Evolutionary conservation across 2,797 vertebrate genomes (phyloP), one percentile per base, ranked within the genome.

Genomic region (Pseudomugil gertrudae): DNA sequence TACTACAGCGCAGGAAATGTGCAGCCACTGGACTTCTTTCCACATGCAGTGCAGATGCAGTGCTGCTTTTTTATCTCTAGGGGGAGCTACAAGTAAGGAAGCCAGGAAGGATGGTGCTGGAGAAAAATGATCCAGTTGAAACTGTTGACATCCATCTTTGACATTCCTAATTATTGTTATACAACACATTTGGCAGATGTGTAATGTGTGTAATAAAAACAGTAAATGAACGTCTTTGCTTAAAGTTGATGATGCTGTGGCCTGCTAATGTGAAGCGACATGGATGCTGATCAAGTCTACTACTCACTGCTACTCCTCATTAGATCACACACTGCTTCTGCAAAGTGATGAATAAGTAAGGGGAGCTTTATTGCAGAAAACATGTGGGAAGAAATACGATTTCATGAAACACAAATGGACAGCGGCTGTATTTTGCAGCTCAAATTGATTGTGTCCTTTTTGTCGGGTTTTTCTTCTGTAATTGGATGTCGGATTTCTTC

Each of bases 401-500:
- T 76, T 74, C 1, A 50, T 51, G 27, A 72, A 69, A 66, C 27
- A 52, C 52, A 71, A 62, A 76, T 40, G 1, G 43, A 69, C 58
- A 78, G 61, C 45, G 74, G 78, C 68, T 68, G 79, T 82, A 84
- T 78, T 86, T 81, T 81, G 77, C 0, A 21, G 50, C 56, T 81
- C 48, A 17, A 69, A 87, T 86, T 84, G 89, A 88, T 89, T 78
- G 64, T 69, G 70, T 47, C 54, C 78, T 83, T 70, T 63, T 57
- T 73, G 53, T 68, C 50, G 57, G 61, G 58, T 68, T 79, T 73
- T 54, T 51, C 52, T 43, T 57, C 82, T 56, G 67, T 76, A 87
- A 90, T 80, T 78, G 88, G 77, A 80, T 72, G 68, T 76, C 26
- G 0, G 59, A 84, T 88, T 84, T 73, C 76, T 66, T 78, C 63